Percentiles rank a stretch among this genome's conserved stretches.
Evolutionary conservation across 2,113 vertebrate species (phyloP).

Genomic region (Apodemus sylvaticus): DNA sequence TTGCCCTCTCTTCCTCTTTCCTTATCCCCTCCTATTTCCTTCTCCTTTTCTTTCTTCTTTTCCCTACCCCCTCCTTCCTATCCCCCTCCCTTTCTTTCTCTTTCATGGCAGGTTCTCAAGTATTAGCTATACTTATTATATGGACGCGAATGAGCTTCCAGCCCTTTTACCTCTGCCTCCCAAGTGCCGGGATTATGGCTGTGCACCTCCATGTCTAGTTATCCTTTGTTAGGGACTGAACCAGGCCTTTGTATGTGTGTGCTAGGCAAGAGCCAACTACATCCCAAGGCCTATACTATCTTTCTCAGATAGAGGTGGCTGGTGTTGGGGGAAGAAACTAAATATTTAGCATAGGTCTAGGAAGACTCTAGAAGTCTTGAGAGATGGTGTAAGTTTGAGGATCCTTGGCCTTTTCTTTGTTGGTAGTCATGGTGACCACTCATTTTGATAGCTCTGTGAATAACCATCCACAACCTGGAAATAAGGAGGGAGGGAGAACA

Average conservation of each 20-base stretch:
- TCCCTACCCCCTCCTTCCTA: too few species aligned
- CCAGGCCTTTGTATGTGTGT: neutral
- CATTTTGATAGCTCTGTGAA: neutral
- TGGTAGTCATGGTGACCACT: neutral
- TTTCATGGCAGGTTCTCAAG: neutral
- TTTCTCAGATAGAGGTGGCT: neutral
- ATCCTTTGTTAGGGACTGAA: neutral
- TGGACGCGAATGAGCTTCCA: neutral
- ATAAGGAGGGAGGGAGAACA: neutral
- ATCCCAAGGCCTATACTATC: neutral
- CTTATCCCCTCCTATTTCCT: too few species aligned
- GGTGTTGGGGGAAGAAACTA: neutral
- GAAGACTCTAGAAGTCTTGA: neutral
- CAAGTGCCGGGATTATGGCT: neutral
- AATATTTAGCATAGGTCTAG: slow-evolving; percentile 10
- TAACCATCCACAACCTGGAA: neutral
- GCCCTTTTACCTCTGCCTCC: too few species aligned
- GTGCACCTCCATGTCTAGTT: neutral
- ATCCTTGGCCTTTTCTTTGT: neutral
- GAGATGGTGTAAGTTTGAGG: neutral
- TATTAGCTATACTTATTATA: neutral
- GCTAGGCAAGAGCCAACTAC: neutral
- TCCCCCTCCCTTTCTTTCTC: neutral
- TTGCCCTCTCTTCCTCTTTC: neutral
- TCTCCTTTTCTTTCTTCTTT: too few species aligned